These are phyloP conservation scores for Stegostoma tigrinum DNA, from an alignment of 2,113 vertebrate species.

Conservation along the genomic window DNA sequence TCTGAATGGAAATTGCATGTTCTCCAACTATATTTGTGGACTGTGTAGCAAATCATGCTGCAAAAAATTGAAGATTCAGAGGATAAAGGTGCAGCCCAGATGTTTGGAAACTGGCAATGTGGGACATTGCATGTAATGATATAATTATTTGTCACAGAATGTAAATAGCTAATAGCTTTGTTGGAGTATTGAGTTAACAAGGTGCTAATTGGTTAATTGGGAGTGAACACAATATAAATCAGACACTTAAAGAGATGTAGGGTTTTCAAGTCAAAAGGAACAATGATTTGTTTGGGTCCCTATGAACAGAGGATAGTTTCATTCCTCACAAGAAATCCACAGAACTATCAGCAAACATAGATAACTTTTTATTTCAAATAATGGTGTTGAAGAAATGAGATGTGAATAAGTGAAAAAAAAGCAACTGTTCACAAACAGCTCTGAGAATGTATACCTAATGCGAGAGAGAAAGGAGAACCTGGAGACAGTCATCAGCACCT, in stretches of 20 bases:
- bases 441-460: too few species aligned
- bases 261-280: background rate
- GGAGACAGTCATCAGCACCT: too few species aligned
- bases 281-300: background rate
- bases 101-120: background rate
- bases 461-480: too few species aligned
- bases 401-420: background rate
- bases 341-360: background rate
- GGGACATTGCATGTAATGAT: background rate
- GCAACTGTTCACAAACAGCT: too few species aligned
- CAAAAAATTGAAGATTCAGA: background rate
- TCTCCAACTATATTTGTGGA: background rate
- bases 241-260: background rate
- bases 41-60: background rate
- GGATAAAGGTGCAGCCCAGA: background rate
- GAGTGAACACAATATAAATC: background rate
- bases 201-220: constrained; percentile 32
- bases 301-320: background rate
- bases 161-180: constrained; percentile 31
- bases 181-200: constrained; percentile 1
- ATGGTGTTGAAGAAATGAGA: background rate
- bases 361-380: background rate
- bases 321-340: background rate
- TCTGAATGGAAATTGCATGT: background rate
- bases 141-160: background rate